Base-by-base conservation (phyloP, 2,888 invertebrate genomes). In the Euproctis similis region DNA sequence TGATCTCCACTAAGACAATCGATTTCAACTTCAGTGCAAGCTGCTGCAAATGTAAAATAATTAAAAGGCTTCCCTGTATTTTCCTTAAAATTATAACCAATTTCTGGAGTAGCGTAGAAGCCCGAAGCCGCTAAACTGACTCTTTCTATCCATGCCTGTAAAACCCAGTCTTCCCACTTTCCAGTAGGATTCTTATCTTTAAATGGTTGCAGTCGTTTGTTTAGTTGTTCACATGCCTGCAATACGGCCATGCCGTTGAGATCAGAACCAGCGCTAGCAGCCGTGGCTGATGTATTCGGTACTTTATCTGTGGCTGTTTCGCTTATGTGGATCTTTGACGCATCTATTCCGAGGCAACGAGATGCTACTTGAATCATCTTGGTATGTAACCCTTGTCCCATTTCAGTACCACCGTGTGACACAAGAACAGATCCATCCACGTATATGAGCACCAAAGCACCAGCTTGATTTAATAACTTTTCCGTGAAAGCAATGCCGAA, bases 311-410 rank as follows among this genome's bases (percentile, higher is more conserved):
- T 95, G 0, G 92, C 75, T 0, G 94, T 94, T 67, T 96, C 96
- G 12, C 88, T 88, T 8, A 95, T 90, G 59, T 94, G 92, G 50
- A 96, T 94, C 53, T 89, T 87, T 0, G 90, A 88, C 0, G 87
- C 64, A 2, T 92, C 88, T 16, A 94, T 88, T 26, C 87, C 90
- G 8, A 96, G 76, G 0, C 86, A 87, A 38, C 90, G 86, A 23
- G 94, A 92, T 2, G 95, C 94, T 7, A 95, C 90, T 87, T 97
- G 97, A 29, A 95, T 90, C 92, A 97, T 95, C 86, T 98, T 98
- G 0, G 95, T 98, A 63, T 97, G 94, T 3, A 98, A 81, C 1
- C 98, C 98, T 80, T 98, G 98, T 0, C 98, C 98, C 92, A 98
- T 97, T 86, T 98, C 98, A 5, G 93, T 92, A n/a, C 97, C 97